Evolutionary conservation across 2,113 vertebrate species (phyloP).

Genomic region (Ivindomyrus marchei): DNA sequence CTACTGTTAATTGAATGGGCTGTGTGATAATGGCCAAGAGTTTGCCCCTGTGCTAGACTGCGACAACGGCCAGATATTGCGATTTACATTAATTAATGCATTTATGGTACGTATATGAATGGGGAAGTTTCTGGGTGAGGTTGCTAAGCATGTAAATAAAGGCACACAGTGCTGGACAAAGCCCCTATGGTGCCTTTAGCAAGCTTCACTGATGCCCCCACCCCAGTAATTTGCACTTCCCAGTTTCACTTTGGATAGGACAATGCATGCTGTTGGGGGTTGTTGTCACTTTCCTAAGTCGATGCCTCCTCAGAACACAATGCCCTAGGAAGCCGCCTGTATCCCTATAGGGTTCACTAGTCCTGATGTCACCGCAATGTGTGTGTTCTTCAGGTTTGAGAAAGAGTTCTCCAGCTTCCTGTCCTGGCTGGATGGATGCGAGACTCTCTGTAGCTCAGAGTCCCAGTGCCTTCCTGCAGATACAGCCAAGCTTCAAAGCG

Average conservation of each 20-base stretch:
- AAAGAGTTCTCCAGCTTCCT: constrained; percentile 73
- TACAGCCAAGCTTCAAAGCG: constrained; percentile 71
- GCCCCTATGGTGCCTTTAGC: background rate
- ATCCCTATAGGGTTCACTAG: background rate
- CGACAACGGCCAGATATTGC: background rate
- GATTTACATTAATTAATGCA: background rate
- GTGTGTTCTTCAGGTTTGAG: constrained; percentile 67
- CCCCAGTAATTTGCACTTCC: background rate
- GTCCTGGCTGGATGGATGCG: constrained; percentile 77
- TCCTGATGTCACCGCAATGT: background rate
- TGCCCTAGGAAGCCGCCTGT: background rate
- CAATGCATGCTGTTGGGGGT: no score
- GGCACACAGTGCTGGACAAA: background rate
- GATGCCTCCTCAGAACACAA: background rate
- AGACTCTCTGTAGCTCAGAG: constrained; percentile 57
- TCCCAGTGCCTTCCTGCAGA: constrained; percentile 67
- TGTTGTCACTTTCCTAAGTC: background rate
- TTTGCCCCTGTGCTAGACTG: background rate
- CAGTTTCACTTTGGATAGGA: background rate
- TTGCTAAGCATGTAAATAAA: background rate
- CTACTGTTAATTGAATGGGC: background rate
- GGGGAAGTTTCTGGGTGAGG: background rate
- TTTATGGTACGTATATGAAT: background rate
- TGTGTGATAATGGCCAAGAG: background rate
- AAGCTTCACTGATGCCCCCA: background rate